A percentile compares a stretch with the other conserved stretches of the same genome.
Conservation (phyloP, 2,888 invertebrate genomes). For the Stenodema calcarata region DNA sequence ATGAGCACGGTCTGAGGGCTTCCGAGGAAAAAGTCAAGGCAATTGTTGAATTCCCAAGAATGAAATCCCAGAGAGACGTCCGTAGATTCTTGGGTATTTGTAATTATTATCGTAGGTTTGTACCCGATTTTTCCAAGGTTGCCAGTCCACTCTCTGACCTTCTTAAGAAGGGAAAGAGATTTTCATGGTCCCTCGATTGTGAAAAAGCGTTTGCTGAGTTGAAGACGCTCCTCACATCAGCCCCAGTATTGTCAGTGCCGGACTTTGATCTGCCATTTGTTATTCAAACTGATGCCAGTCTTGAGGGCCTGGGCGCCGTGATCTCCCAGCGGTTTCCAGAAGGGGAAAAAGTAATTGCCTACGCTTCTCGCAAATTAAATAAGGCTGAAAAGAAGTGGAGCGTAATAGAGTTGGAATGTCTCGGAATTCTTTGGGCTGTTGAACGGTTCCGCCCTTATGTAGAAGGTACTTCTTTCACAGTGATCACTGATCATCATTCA, state of each 20-base stretch:
- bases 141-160: constrained; percentile 52
- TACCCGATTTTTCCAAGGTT: constrained; percentile 55
- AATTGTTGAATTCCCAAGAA: constrained; percentile 25
- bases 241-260: constrained; percentile 50
- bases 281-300: constrained; percentile 47
- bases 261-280: constrained; percentile 49
- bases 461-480: constrained; percentile 1
- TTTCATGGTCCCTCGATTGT: not conserved
- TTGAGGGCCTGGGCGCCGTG: constrained; percentile 37
- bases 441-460: not conserved
- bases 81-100: constrained; percentile 46
- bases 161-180: not conserved
- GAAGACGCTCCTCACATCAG: constrained; percentile 25
- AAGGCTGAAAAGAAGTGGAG: not conserved
- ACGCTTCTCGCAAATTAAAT: not conserved
- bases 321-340: constrained; percentile 20
- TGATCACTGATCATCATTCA: not conserved
- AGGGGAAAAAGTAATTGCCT: constrained; percentile 29
- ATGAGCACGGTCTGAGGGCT: constrained; percentile 27
- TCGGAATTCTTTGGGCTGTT: not conserved
- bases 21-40: constrained; percentile 42
- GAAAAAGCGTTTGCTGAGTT: constrained; percentile 42
- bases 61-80: constrained; percentile 50
- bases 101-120: constrained; percentile 56
- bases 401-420: not conserved